These are phyloP conservation scores for Laupala kohalensis DNA, from an alignment of 1,140 invertebrate species.

Conservation along the genomic window DNA sequence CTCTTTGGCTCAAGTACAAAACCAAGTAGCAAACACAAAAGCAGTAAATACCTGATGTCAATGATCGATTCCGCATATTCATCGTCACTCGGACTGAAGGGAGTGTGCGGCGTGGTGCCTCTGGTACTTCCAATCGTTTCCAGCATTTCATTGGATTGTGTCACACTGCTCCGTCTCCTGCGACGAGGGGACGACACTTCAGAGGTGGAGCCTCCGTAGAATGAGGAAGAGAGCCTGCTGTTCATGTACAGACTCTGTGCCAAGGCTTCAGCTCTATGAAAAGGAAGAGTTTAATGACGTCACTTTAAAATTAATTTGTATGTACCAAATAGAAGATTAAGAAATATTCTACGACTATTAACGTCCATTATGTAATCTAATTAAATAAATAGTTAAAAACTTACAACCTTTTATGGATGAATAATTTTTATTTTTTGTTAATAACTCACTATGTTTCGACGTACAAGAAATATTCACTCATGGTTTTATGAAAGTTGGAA, in stretches of 20 bases:
- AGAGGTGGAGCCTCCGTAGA: slow-evolving; percentile 25
- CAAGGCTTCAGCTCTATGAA: slow-evolving; percentile 28
- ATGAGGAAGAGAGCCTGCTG: slow-evolving; percentile 33
- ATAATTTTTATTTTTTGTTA: too few species aligned
- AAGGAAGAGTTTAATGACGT: not conserved
- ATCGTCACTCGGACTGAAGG: slow-evolving; percentile 29
- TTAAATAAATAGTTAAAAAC: too few species aligned
- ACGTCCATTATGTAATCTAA: too few species aligned
- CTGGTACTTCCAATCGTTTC: slow-evolving; percentile 14
- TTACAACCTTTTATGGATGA: too few species aligned
- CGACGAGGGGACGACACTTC: slow-evolving; percentile 23
- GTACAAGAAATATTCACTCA: too few species aligned
- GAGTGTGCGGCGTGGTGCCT: slow-evolving; percentile 21
- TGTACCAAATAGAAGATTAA: too few species aligned
- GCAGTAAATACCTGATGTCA: slow-evolving; percentile 4
- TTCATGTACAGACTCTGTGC: slow-evolving; percentile 40
- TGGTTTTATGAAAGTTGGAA: too few species aligned
- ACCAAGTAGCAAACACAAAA: too few species aligned
- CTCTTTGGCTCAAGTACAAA: too few species aligned
- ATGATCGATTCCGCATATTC: slow-evolving; percentile 11
- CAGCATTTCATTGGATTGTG: slow-evolving; percentile 26
- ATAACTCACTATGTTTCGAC: too few species aligned
- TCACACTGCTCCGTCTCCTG: slow-evolving; percentile 24
- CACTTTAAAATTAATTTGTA: not conserved
- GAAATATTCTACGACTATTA: too few species aligned